Percentiles rank a stretch among this genome's conserved stretches.
Evolutionary conservation across 2,888 invertebrate genomes (phyloP).

Genomic region (Listrodromus nycthemerus): DNA sequence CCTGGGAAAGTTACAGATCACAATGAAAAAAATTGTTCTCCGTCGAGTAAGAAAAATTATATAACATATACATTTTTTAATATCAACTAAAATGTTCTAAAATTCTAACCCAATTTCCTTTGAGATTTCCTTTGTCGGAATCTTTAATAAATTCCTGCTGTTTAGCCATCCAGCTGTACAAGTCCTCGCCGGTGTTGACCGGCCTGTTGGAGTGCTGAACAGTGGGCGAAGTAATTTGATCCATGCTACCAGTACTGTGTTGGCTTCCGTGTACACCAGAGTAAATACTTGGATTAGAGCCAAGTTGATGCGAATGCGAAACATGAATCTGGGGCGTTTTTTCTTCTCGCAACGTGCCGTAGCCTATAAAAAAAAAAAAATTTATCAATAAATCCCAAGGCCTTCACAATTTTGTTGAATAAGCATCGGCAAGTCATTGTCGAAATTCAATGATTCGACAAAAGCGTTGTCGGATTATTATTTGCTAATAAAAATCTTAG

Average conservation of each 20-base stretch:
- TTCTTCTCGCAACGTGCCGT: conserved; percentile 91
- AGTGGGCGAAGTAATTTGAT: conserved; percentile 84
- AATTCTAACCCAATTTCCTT: conserved; percentile 82
- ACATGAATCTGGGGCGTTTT: conserved; percentile 84
- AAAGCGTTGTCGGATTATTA: not conserved
- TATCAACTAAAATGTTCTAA: not conserved
- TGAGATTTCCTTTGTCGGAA: conserved; percentile 82
- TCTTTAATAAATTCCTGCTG: conserved; percentile 89
- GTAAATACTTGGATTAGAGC: conserved; percentile 88
- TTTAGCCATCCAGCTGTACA: conserved; percentile 98
- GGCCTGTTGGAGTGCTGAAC: conserved; percentile 85
- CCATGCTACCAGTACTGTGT: conserved; percentile 83
- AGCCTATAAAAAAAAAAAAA: conserved; percentile 86
- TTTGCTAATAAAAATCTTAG: conserved; percentile 12
- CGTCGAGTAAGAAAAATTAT: not conserved
- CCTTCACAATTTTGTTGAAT: not conserved
- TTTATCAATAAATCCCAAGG: not conserved
- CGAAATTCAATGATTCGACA: not conserved
- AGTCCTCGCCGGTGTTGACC: conserved; percentile 91
- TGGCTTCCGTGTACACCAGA: conserved; percentile 83
- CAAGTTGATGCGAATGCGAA: conserved; percentile 85
- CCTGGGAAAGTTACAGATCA: conserved; percentile 72
- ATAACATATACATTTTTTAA: no score
- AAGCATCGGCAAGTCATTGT: conserved; percentile 31
- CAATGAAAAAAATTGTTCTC: conserved; percentile 10